These are phyloP conservation scores for Ametastegia equiseti DNA, from an alignment of 2,888 invertebrate genomes.

Conservation along the genomic window DNA sequence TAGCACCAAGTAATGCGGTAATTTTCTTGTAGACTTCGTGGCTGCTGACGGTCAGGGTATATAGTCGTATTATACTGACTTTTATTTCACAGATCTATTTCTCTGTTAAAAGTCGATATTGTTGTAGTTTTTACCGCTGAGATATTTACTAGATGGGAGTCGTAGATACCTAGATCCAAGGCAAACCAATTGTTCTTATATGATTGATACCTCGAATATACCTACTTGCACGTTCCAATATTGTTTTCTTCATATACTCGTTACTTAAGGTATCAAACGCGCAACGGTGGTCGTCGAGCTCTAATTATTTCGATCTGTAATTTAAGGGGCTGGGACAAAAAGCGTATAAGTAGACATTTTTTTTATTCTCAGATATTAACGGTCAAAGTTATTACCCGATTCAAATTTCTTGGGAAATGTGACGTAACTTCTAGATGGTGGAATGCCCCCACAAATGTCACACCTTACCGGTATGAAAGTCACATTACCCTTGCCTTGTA, in stretches of 20 bases:
- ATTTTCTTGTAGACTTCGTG: constrained; percentile 36
- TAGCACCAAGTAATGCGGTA: constrained; percentile 39
- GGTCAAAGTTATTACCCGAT: too few relatives aligned
- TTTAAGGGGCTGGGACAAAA: neutral
- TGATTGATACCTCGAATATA: neutral
- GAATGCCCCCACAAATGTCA: too few relatives aligned
- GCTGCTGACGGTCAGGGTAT: neutral
- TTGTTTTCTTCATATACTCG: neutral
- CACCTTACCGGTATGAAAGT: too few relatives aligned
- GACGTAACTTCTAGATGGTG: too few relatives aligned
- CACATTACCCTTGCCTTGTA: too few relatives aligned
- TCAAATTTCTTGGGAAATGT: too few relatives aligned
- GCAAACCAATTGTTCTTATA: neutral
- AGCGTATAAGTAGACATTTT: too few relatives aligned
- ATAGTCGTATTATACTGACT: constrained; percentile 26
- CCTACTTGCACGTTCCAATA: constrained; percentile 13
- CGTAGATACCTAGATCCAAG: neutral
- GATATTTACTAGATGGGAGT: neutral
- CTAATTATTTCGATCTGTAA: neutral
- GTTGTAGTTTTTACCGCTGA: neutral
- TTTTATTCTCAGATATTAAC: too few relatives aligned
- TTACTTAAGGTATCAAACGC: neutral
- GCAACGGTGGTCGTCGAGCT: neutral
- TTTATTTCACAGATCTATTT: constrained; percentile 5
- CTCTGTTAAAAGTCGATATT: constrained; percentile 13